Conservation (phyloP, 2,797 vertebrate genomes). For the Urosaurus nigricauda region DNA sequence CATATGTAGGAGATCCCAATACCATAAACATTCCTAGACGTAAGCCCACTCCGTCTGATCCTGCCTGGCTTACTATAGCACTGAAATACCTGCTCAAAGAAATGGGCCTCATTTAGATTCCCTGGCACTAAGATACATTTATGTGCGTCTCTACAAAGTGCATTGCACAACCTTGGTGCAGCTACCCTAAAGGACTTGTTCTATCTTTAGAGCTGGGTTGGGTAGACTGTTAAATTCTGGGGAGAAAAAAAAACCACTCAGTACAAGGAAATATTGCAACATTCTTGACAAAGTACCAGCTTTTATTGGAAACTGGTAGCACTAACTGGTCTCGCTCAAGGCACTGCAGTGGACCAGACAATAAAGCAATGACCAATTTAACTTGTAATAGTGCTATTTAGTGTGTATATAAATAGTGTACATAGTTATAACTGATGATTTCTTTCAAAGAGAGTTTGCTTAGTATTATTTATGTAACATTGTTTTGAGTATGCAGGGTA, state of each 20-base stretch:
- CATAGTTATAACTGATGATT: constrained; percentile 49
- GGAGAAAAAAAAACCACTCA: background rate
- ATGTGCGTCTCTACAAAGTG: background rate
- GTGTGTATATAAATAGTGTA: constrained; percentile 65
- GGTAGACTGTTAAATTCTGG: constrained; percentile 1
- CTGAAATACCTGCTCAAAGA: background rate
- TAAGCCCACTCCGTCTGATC: background rate
- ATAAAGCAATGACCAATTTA: background rate
- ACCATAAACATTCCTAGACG: background rate
- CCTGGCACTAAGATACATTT: background rate
- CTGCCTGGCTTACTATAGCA: background rate
- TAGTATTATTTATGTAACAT: constrained; percentile 59
- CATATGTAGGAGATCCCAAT: background rate
- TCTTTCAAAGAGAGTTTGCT: constrained; percentile 45
- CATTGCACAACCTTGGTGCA: background rate
- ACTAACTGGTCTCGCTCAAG: background rate
- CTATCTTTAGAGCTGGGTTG: background rate
- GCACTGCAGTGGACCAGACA: constrained; percentile 1
- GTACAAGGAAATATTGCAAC: constrained; percentile 6
- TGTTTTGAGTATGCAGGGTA: constrained; percentile 68
- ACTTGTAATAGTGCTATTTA: constrained; percentile 48
- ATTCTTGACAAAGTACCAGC: constrained; percentile 16
- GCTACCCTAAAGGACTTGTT: background rate
- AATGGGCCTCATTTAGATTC: background rate
- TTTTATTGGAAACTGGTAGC: background rate